A percentile compares a stretch with the other conserved stretches of the same genome.
Conservation (phyloP, 2,113 vertebrate genomes). For the Brevimyrus niger region DNA sequence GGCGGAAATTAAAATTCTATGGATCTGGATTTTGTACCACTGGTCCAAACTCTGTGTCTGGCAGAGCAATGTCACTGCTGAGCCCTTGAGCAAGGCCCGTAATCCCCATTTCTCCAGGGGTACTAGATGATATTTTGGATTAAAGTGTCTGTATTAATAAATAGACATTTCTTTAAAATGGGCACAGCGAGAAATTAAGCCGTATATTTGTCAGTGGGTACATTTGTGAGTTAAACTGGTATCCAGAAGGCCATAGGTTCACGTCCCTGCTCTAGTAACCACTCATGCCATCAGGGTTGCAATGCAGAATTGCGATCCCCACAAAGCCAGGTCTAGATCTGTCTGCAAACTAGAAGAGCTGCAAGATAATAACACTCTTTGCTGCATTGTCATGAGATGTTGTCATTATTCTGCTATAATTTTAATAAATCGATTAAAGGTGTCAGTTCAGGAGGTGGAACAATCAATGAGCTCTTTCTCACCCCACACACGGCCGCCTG, state of each 20-base stretch:
- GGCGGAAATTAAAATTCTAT: neutral
- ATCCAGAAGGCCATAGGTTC: neutral
- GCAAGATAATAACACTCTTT: neutral
- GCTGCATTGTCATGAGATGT: neutral
- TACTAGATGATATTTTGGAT: neutral
- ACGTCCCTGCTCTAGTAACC: neutral
- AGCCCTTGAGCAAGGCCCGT: neutral
- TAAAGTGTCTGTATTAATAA: neutral
- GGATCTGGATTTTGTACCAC: neutral
- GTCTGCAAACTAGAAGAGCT: neutral
- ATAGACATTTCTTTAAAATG: neutral
- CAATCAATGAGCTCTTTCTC: constrained; percentile 26
- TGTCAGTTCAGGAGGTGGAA: neutral
- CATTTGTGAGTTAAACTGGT: neutral
- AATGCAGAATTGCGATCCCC: neutral
- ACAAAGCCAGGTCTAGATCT: neutral
- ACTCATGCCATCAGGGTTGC: neutral
- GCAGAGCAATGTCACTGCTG: neutral
- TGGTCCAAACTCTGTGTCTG: neutral
- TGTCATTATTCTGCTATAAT: neutral
- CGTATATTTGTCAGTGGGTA: neutral
- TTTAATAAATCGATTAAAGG: neutral
- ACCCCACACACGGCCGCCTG: constrained; percentile 96
- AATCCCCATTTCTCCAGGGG: neutral
- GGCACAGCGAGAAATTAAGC: neutral